Conservation (phyloP, 2,888 invertebrate genomes). For the Drymonia ruficornis region DNA sequence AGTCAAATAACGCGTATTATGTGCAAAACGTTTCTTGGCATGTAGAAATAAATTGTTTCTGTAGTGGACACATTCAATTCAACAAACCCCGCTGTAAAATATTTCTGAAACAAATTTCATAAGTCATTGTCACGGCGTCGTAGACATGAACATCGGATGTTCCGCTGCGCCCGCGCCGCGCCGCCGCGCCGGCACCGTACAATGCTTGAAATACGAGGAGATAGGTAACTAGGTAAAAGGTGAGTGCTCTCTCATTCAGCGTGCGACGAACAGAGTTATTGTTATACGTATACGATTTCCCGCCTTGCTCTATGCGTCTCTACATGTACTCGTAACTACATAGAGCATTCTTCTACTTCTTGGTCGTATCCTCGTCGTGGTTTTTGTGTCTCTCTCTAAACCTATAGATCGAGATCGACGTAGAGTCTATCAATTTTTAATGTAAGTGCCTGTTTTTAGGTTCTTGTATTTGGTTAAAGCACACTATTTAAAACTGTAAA, state of each 20-base stretch:
- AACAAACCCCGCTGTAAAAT: background rate
- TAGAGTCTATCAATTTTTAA: too few relatives aligned
- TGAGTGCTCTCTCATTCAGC: conserved; percentile 49
- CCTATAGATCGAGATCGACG: too few relatives aligned
- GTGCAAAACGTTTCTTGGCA: background rate
- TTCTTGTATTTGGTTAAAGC: too few relatives aligned
- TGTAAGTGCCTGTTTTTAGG: too few relatives aligned
- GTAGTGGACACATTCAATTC: background rate
- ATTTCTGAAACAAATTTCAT: background rate
- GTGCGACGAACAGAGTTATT: conserved; percentile 16
- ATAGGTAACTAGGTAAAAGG: conserved; percentile 62
- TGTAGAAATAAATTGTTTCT: background rate
- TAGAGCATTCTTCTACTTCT: too few relatives aligned
- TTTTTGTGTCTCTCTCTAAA: too few relatives aligned
- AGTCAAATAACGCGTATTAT: too few relatives aligned
- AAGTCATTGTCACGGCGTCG: conserved; percentile 4
- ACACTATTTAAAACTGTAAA: too few relatives aligned
- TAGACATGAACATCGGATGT: conserved; percentile 38
- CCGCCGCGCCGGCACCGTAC: conserved; percentile 22
- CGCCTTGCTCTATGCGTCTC: conserved; percentile 18
- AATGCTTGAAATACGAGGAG: conserved; percentile 50
- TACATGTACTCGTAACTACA: background rate
- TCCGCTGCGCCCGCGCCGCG: conserved; percentile 28
- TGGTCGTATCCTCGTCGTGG: too few relatives aligned
- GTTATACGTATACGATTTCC: conserved; percentile 19